Base-by-base conservation (phyloP, 1,140 invertebrate genomes). In the Halesus radiatus region DNA sequence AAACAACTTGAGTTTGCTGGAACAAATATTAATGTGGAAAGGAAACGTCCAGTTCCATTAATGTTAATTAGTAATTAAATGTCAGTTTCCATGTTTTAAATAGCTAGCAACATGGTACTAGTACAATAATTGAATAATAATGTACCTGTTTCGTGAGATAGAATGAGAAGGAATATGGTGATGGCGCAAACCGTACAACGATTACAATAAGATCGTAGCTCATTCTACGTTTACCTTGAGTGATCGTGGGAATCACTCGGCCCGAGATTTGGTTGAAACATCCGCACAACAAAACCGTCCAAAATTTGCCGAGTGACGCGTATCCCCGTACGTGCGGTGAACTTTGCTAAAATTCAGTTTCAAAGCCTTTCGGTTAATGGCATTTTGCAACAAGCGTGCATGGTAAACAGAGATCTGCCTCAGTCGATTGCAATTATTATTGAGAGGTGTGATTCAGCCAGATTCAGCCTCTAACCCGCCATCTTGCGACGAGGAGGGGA, bases 211-310 rank as follows among this genome's bases (percentile, higher is more conserved):
- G 68, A 72, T 72, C 68, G 22, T 72, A 0, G 68, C 68, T 72
- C 20, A 52, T 72, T 72, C 50, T 72, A 20, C 22, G 68, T 72
- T 72, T 72, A 72, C 68, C 68, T 72, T 53, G 50, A 72, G 16
- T 53, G 37, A 53, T 54, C 68, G 68, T 72, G 68, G 68, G 68
- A 72, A 72, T 15, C 18, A 13, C 7, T 15, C 37, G 18, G 45
- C 15, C 45, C 62, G 62, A 32, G 62, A 66, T 29, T 66, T 13
- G 62, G 45, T 16, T 52, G 4, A 72, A 72, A 66, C 32, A 29
- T 22, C 20, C n/a, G 20, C n/a, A n/a, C 7, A 18, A 15, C 26
- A 64, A 45, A 45, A 45, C 20, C 3, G 20, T 1, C 54, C 0
- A 18, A 15, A 16, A 64, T 70, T 32, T n/a, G n/a, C 37, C 66